These are phyloP conservation scores for Lasioglossum leucozonium DNA, from an alignment of 2,888 invertebrate species.

Conservation along the genomic window DNA sequence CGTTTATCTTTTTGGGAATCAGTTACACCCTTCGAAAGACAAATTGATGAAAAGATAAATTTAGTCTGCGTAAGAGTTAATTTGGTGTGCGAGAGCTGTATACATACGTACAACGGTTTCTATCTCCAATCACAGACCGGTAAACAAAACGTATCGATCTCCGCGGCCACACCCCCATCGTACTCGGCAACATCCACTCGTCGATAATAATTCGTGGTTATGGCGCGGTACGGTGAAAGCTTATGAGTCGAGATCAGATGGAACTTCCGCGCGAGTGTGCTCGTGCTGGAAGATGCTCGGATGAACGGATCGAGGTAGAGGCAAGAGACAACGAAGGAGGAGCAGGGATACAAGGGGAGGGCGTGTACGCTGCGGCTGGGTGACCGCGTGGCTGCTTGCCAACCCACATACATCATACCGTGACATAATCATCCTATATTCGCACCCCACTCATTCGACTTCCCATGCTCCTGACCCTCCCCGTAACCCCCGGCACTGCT, in stretches of 20 bases:
- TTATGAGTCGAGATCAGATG: constrained; percentile 43
- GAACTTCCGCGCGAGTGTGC: constrained; percentile 30
- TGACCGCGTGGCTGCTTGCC: constrained; percentile 79
- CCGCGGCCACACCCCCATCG: constrained; percentile 16
- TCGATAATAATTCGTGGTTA: constrained; percentile 50
- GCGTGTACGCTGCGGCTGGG: constrained; percentile 54
- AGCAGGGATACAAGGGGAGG: constrained; percentile 37
- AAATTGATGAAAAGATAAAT: no score
- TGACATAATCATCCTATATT: constrained; percentile 80
- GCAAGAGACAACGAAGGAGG: constrained; percentile 19
- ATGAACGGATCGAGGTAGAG: constrained; percentile 35
- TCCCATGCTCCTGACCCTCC: constrained; percentile 63
- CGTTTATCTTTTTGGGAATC: no score
- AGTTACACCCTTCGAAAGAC: no score
- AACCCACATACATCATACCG: constrained; percentile 78
- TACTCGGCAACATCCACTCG: constrained; percentile 12
- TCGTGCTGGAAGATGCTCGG: constrained; percentile 43
- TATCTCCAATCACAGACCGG: not conserved
- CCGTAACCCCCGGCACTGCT: constrained; percentile 54
- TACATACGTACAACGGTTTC: not conserved
- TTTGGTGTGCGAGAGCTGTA: not conserved
- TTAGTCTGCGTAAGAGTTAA: not conserved
- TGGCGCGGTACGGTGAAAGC: constrained; percentile 5
- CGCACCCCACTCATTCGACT: constrained; percentile 75
- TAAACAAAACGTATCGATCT: constrained; percentile 36